Conservation (phyloP, 1,140 invertebrate genomes). For the Macrosteles quadrilineatus region DNA sequence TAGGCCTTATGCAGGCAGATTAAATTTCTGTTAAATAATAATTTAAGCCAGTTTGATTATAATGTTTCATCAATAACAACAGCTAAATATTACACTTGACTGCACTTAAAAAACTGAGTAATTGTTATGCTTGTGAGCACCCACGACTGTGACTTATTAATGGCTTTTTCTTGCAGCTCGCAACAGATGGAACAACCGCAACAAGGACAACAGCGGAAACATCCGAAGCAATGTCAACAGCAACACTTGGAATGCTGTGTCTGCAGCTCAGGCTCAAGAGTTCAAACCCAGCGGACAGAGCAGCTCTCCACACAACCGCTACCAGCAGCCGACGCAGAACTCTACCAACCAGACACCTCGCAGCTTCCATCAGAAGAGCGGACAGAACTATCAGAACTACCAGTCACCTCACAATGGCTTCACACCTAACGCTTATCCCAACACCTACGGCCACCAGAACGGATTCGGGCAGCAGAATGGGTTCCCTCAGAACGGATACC, state of each 20-base stretch:
- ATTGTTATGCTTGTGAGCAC: too few species aligned
- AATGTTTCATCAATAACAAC: too few species aligned
- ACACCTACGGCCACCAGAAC: constrained; percentile 32
- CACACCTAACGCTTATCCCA: constrained; percentile 43
- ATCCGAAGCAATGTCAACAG: background rate
- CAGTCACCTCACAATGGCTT: constrained; percentile 6
- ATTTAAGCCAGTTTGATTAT: too few species aligned
- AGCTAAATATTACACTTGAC: too few species aligned
- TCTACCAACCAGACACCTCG: constrained; percentile 1
- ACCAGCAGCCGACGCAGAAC: background rate
- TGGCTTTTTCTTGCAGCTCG: constrained; percentile 29
- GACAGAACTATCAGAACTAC: constrained; percentile 10
- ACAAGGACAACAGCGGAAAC: constrained; percentile 16
- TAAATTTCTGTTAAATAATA: too few species aligned
- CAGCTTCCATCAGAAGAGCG: constrained; percentile 24
- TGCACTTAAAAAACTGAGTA: too few species aligned
- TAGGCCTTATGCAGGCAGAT: too few species aligned
- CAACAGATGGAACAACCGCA: constrained; percentile 39
- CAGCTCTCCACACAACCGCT: constrained; percentile 14
- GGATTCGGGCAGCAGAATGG: constrained; percentile 23
- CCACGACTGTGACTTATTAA: too few species aligned
- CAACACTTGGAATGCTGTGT: constrained; percentile 31
- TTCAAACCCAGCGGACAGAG: constrained; percentile 9
- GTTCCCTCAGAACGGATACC: constrained; percentile 45
- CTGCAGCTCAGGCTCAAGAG: constrained; percentile 13